Percentiles rank a stretch among this genome's conserved stretches.
Evolutionary conservation across 2,113 vertebrate species (phyloP).

Genomic region (Rhodinocichla rosea): DNA sequence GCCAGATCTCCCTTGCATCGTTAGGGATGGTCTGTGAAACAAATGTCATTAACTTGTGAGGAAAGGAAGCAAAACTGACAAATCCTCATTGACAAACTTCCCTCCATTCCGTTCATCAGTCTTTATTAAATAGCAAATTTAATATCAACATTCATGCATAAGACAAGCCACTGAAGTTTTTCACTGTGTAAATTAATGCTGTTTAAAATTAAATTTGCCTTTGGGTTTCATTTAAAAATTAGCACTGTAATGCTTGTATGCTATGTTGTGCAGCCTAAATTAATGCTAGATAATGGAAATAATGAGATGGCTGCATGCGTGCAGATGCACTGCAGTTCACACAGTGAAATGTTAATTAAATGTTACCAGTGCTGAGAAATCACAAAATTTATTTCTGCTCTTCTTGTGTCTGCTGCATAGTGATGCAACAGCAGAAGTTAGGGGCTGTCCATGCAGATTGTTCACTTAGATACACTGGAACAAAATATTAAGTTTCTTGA

Average conservation of each 20-base stretch:
- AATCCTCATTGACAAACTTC: slow-evolving; percentile 50
- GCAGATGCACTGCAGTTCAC: neutral
- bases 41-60: slow-evolving; percentile 58
- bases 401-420: neutral
- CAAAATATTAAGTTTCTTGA: neutral
- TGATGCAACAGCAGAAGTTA: neutral
- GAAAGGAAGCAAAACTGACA: slow-evolving; percentile 59
- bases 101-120: slow-evolving; percentile 35
- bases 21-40: slow-evolving; percentile 58
- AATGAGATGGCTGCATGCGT: neutral
- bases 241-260: slow-evolving; percentile 3
- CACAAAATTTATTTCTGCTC: neutral
- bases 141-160: slow-evolving; percentile 3
- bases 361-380: neutral
- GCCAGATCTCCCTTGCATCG: slow-evolving; percentile 15
- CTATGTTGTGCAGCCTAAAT: neutral
- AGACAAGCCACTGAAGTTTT: neutral
- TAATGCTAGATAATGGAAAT: slow-evolving; percentile 3
- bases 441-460: neutral
- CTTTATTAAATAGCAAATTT: slow-evolving; percentile 67
- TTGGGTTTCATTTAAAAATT: slow-evolving; percentile 56
- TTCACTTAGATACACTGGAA: neutral
- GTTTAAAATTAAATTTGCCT: slow-evolving; percentile 26
- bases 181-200: slow-evolving; percentile 16
- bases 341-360: neutral